Evolutionary conservation across 2,888 invertebrate species (phyloP).

Genomic region (Caenorhabditis doughertyi): DNA sequence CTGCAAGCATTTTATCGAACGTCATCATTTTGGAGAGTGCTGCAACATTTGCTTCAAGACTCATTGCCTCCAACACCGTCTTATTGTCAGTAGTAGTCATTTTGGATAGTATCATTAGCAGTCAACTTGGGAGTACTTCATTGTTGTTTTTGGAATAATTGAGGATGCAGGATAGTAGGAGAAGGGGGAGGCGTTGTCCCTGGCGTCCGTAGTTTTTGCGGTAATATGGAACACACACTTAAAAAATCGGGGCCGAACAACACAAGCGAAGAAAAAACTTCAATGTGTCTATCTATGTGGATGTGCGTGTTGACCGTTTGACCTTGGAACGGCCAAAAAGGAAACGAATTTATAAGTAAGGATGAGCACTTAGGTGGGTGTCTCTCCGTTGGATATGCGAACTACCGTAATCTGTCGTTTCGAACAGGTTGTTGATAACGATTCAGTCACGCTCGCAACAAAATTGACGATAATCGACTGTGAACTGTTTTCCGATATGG

Average conservation of each 20-base stretch:
- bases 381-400: neutral
- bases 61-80: slow-evolving; percentile 26
- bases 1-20: slow-evolving; percentile 64
- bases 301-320: slow-evolving; percentile 49
- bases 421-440: slow-evolving; percentile 27
- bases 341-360: slow-evolving; percentile 50
- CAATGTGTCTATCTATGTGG: slow-evolving; percentile 29
- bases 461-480: slow-evolving; percentile 27
- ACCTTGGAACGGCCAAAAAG: slow-evolving; percentile 63
- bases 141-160: slow-evolving; percentile 38
- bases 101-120: slow-evolving; percentile 23
- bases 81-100: slow-evolving; percentile 7
- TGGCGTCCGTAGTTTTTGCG: slow-evolving; percentile 56
- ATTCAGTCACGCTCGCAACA: neutral
- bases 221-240: slow-evolving; percentile 65
- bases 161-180: neutral
- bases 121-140: slow-evolving; percentile 34
- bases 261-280: slow-evolving; percentile 39
- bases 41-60: slow-evolving; percentile 36
- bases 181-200: slow-evolving; percentile 27
- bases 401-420: slow-evolving; percentile 33
- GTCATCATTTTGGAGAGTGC: slow-evolving; percentile 52
- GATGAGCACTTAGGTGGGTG: slow-evolving; percentile 49
- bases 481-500: slow-evolving; percentile 2
- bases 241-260: slow-evolving; percentile 64